These are phyloP conservation scores for Pediacus dermestoides DNA, from an alignment of 2,888 invertebrate species.

Conservation along the genomic window DNA sequence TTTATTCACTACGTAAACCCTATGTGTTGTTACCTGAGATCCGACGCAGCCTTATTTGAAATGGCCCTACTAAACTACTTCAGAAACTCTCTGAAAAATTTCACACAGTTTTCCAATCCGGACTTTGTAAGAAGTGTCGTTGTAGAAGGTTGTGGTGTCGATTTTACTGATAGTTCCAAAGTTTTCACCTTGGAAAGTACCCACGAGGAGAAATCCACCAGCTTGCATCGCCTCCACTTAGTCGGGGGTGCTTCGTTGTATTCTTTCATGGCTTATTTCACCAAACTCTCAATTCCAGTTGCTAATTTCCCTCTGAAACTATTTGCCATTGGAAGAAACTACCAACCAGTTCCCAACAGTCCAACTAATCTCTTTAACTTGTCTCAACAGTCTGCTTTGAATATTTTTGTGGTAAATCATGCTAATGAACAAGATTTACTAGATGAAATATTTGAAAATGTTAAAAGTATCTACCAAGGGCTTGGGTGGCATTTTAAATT, in stretches of 20 bases:
- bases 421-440: conserved; percentile 51
- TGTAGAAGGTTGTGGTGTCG: conserved; percentile 67
- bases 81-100: conserved; percentile 51
- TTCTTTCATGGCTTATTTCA: conserved; percentile 70
- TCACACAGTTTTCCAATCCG: conserved; percentile 66
- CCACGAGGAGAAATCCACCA: conserved; percentile 51
- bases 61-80: conserved; percentile 57
- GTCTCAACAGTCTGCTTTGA: conserved; percentile 65
- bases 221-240: conserved; percentile 64
- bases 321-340: conserved; percentile 69
- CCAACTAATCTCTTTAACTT: conserved; percentile 58
- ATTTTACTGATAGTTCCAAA: conserved; percentile 55
- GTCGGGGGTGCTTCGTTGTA: conserved; percentile 71
- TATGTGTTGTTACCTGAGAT: conserved; percentile 60
- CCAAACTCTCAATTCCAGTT: conserved; percentile 62
- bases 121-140: conserved; percentile 75
- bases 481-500: conserved; percentile 67
- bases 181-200: conserved; percentile 61
- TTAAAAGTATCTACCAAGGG: conserved; percentile 60
- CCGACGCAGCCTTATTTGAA: conserved; percentile 71
- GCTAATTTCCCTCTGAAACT: conserved; percentile 66
- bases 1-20: conserved; percentile 59
- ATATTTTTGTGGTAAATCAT: conserved; percentile 61
- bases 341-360: conserved; percentile 51
- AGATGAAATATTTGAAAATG: conserved; percentile 53